phyloP scores from a whole-genome alignment of 1,140 invertebrate species.

The Choristoneura fumiferana region DNA sequence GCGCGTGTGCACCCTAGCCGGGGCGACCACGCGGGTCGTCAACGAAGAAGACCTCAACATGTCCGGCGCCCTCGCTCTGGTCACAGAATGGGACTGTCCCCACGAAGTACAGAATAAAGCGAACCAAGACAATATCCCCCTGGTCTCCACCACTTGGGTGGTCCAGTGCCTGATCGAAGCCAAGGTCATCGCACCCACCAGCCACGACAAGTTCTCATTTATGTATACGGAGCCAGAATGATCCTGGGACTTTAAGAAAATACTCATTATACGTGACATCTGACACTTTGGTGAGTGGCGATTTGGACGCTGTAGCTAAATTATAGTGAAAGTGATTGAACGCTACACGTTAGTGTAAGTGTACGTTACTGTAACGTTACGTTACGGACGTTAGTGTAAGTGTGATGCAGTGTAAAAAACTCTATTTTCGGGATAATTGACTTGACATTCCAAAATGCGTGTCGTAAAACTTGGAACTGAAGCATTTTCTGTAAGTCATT shows the following conservation, averaged over 20 bases:
- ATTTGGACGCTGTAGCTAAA: constrained; percentile 23
- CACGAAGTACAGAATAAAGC: constrained; percentile 78
- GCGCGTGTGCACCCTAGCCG: constrained; percentile 79
- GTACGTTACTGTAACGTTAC: too few relatives aligned
- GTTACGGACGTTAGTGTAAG: too few relatives aligned
- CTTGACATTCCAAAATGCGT: too few relatives aligned
- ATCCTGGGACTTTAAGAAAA: constrained; percentile 70
- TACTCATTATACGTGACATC: constrained; percentile 72
- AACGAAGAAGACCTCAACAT: constrained; percentile 74
- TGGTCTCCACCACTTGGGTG: constrained; percentile 80
- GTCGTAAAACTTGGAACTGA: too few relatives aligned
- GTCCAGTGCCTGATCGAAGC: constrained; percentile 80
- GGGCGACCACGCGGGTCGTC: constrained; percentile 73
- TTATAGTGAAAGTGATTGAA: background rate
- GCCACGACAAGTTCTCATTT: constrained; percentile 73
- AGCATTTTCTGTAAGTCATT: too few relatives aligned
- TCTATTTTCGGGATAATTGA: too few relatives aligned
- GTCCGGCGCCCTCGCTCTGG: constrained; percentile 67
- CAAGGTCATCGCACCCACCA: constrained; percentile 72
- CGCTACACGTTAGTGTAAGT: background rate
- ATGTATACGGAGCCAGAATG: constrained; percentile 73
- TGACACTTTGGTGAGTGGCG: constrained; percentile 56
- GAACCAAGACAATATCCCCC: constrained; percentile 73
- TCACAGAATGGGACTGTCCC: constrained; percentile 79
- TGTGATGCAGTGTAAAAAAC: too few relatives aligned